Conservation (phyloP, 2,888 invertebrate genomes). For the Elegia similella region DNA sequence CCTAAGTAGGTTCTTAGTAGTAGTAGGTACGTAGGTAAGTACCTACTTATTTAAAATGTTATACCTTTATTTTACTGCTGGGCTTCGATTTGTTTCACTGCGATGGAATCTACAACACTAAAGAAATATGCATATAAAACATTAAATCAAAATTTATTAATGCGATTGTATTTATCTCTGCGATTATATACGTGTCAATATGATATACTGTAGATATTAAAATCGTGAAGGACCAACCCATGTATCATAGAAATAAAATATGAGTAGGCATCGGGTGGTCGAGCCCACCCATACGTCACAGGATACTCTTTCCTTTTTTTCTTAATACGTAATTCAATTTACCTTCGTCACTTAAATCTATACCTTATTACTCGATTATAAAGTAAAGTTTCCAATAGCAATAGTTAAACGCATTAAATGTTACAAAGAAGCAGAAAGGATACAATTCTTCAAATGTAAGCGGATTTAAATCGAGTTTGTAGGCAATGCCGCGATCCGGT, state of each 20-base stretch:
- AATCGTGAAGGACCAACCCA: background rate
- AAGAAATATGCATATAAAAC: too few species aligned
- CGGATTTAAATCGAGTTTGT: slow-evolving; percentile 14
- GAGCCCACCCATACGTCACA: slow-evolving; percentile 15
- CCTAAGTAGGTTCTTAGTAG: too few species aligned
- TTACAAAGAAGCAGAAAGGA: slow-evolving; percentile 11
- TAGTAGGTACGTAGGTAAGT: too few species aligned
- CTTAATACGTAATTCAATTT: slow-evolving; percentile 8
- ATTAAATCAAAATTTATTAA: too few species aligned
- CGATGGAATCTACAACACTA: too few species aligned
- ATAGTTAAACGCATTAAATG: slow-evolving; percentile 8
- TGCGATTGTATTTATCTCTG: too few species aligned
- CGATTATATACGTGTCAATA: too few species aligned
- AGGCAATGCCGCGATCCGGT: slow-evolving; percentile 8
- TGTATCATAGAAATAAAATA: background rate
- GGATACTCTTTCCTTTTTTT: slow-evolving; percentile 11
- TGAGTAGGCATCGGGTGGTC: slow-evolving; percentile 1
- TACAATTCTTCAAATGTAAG: slow-evolving; percentile 13
- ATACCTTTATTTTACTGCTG: too few species aligned
- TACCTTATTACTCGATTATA: background rate
- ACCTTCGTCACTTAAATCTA: background rate
- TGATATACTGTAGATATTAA: background rate
- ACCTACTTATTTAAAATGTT: too few species aligned
- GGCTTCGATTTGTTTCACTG: too few species aligned
- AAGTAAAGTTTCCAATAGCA: background rate